Base-by-base conservation (phyloP, 1,140 invertebrate species). In the Aphelenchoides besseyi region DNA sequence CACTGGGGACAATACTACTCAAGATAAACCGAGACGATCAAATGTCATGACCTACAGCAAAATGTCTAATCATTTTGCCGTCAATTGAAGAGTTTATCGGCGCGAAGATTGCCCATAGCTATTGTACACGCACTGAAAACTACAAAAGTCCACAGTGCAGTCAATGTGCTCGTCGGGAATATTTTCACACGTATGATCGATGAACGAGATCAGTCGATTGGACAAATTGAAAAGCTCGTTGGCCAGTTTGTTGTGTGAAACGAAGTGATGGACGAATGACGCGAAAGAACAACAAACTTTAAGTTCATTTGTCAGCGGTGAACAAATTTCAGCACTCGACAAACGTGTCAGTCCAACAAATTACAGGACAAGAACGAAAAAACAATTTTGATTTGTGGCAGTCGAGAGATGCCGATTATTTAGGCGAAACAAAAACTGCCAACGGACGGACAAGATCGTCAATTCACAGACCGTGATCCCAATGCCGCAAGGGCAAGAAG, bases 311-410 rank as follows among this genome's bases (percentile, higher is more conserved):
- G 41, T 48, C 41, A 48, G 41, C 41, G 41, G 41, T 16, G 41
- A 48, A 48, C 41, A 48, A 48, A 48, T 48, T 48, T 48, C 41
- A 23, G 41, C 12, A 48, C 12, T 16, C 41, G 41, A 12, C 41
- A 23, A 48, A 48, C 41, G 41, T 48, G 41, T 48, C 41, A 48
- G 41, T 23, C 41, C 41, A 48, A 48, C 41, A 48, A 48, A 48
- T 48, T 48, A 48, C 41, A 48, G 41, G 41, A 12, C 12, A 12
- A 48, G 41, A 48, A 48, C 12, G 41, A 48, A 48, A n/a, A 48
- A 48, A 48, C 41, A 48, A 48, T 48, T 48, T 48, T 48, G 41
- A 48, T 48, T 48, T 48, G 41, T 23, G 41, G 41, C 12, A 12
- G 41, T 23, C 41, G 12, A 23, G 12, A 12, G 12, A 23, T 48